Base-by-base conservation (phyloP, 2,888 invertebrate species). In the Sminthurinus aureus region DNA sequence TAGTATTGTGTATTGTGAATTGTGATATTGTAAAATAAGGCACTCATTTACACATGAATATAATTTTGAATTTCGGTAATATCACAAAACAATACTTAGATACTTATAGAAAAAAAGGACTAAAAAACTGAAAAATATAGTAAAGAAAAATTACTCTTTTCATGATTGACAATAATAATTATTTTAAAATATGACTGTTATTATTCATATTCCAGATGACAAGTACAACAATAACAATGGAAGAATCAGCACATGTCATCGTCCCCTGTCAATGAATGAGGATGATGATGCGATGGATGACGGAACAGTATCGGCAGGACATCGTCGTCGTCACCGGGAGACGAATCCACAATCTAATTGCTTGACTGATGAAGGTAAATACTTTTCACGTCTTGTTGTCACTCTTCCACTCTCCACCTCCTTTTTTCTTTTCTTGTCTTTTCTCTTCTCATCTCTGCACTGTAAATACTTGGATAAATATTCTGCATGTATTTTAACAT, bases 221-320 rank as follows among this genome's bases (percentile, higher is more conserved):
- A 81, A 81, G 81, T 74, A n/a, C 12, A 13, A n/a, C 69, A 74
- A 74, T 74, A 73, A 71, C 73, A 18, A 20, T 75, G 71, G 50
- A 26, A 81, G 51, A 52, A 74, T 26, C 24, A 58, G 52, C 9
- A 26, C 74, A 74, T 50, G 50, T 74, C 75, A 74, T 38, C 81
- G 66, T 74, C 58, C 81, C 81, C n/a, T 81, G 81, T 74, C 74
- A 15, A 24, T 74, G 22, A 74, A 58, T 26, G 38, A 38, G 38
- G 81, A 81, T 74, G 81, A 81, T 81, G 81, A 81, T 22, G 81
- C 74, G 81, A 81, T 81, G 81, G 81, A 81, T 81, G 81, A 81
- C 64, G 74, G 81, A 74, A 64, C 52, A 8, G 26, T 73, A n/a
- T 38, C 74, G 66, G 64, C 18, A 18, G 73, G 81, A 66, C 67